These are phyloP conservation scores for Drosophila gunungcola DNA, from an alignment of 1,140 invertebrate genomes.

Conservation along the genomic window DNA sequence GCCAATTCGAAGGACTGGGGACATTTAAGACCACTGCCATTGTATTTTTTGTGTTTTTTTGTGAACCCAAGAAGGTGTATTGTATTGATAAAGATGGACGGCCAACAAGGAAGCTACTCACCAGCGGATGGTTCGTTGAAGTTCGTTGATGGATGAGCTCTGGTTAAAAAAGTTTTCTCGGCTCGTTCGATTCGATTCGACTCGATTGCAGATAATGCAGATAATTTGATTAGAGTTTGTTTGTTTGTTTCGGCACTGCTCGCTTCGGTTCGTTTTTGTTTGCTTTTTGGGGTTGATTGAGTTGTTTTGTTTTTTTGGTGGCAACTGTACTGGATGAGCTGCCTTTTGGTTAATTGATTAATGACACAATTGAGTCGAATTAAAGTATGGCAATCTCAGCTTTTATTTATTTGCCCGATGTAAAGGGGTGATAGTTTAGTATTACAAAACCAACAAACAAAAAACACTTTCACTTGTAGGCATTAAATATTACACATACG, in stretches of 20 bases:
- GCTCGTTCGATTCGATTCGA: background rate
- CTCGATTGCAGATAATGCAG: slow-evolving; percentile 8
- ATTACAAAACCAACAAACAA: background rate
- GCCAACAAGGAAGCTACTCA: slow-evolving; percentile 36
- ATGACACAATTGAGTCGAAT: background rate
- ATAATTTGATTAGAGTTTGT: slow-evolving; percentile 28
- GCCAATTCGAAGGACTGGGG: background rate
- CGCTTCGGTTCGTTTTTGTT: slow-evolving; percentile 3
- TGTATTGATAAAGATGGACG: slow-evolving; percentile 31
- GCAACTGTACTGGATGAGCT: slow-evolving; percentile 39
- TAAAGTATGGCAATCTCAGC: background rate
- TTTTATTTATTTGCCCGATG: background rate
- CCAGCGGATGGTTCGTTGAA: slow-evolving; percentile 1
- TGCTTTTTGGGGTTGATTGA: slow-evolving; percentile 23
- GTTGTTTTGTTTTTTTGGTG: slow-evolving; percentile 36
- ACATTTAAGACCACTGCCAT: background rate
- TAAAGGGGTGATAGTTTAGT: background rate
- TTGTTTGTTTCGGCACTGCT: background rate
- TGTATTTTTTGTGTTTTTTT: too few species aligned
- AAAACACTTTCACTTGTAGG: background rate
- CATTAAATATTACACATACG: slow-evolving; percentile 30
- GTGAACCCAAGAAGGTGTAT: background rate
- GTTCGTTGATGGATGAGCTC: slow-evolving; percentile 23
- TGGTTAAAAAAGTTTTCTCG: slow-evolving; percentile 23
- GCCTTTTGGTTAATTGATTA: slow-evolving; percentile 29